Base-by-base conservation (phyloP, 2,888 invertebrate species). In the Troilus luridus region DNA sequence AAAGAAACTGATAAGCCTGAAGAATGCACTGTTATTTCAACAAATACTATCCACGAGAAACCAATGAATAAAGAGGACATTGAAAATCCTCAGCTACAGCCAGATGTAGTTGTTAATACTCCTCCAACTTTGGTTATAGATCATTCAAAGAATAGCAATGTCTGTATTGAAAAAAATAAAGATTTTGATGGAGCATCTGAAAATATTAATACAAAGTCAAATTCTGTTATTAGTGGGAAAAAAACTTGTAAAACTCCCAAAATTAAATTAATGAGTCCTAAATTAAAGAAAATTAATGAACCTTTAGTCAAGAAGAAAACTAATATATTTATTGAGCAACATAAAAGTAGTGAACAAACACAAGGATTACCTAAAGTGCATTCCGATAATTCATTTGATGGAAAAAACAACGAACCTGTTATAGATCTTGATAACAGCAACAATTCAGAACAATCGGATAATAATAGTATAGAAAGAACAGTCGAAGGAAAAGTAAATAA, bases 181-280 rank as follows among this genome's bases (percentile, higher is more conserved):
- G 85, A 21, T n/a, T 56, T 58, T 58, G 12, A n/a, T 11, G 41
- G 10, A 56, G n/a, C 21, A 56, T 58, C 85, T 56, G 56, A 56
- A 56, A 12, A 56, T n/a, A 85, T n/a, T n/a, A n/a, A 56, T n/a
- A 11, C n/a, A n/a, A n/a, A 41, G 54, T 41, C 19, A 27, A 77
- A 41, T 77, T 6, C 27, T 41, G 41, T 77, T 77, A 41, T 41
- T 41, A 77, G 2, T 77, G 72, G 27, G 27, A 77, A 77, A 77
- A 14, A 77, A 77, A 77, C 56, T 85, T 56, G 85, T 85, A 21
- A 5, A 56, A 85, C 85, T 85, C 85, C 85, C n/a, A 54, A 85
- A 85, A 85, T 85, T 5, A 85, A 85, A 85, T 85, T 85, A 17
- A 85, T 56, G 85, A 85, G 56, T 14, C 85, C 56, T 85, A 85